Percentiles rank a stretch among this genome's conserved stretches.
phyloP scores from a whole-genome alignment of 2,797 vertebrate genomes.

The Myotis findleyi region DNA sequence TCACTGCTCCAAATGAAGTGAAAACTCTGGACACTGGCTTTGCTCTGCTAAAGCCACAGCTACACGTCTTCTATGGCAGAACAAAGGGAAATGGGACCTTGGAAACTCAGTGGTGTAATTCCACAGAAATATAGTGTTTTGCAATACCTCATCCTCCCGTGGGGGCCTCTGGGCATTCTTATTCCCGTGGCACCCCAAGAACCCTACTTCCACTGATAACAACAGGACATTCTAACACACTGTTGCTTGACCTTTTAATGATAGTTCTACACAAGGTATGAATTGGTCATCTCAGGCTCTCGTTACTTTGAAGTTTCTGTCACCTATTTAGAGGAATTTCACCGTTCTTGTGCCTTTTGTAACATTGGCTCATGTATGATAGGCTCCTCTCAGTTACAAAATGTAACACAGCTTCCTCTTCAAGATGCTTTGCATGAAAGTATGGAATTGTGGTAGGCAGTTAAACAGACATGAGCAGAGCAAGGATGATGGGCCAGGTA shows the following conservation, averaged over 20 bases:
- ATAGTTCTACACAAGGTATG: not conserved
- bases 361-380: not conserved
- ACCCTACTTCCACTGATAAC: not conserved
- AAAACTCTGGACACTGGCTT: not conserved
- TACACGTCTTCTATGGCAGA: not conserved
- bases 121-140: not conserved
- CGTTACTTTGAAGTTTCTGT: slow-evolving; percentile 13
- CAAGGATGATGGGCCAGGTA: not conserved
- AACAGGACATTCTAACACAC: not conserved
- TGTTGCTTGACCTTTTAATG: not conserved
- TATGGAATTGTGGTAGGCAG: not conserved
- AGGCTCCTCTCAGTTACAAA: not conserved
- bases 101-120: not conserved
- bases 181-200: not conserved
- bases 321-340: not conserved
- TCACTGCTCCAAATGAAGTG: not conserved
- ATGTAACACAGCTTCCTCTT: not conserved
- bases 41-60: not conserved
- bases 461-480: not conserved
- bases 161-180: not conserved
- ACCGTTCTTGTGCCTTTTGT: not conserved
- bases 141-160: not conserved
- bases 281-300: not conserved
- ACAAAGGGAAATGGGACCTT: not conserved
- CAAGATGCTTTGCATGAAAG: not conserved